Evolutionary conservation across 2,888 invertebrate genomes (phyloP), one percentile per base, ranked within the genome.

Genomic region (Melieria omissa): DNA sequence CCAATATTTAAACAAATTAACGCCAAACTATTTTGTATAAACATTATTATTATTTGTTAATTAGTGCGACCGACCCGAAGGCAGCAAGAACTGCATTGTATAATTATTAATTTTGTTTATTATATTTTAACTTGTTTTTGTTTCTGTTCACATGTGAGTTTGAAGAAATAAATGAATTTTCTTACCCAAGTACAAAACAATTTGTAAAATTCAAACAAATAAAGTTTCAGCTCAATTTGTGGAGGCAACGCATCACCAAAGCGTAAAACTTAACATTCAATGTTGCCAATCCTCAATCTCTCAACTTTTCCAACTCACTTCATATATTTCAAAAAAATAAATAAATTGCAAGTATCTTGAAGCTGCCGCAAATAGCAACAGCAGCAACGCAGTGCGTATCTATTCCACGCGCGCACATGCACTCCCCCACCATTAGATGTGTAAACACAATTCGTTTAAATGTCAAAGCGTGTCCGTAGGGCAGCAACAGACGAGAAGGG

Each of bases 381-480:
- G 29, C 3, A 41, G 5, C 3, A 60, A 58, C 41, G 44, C n/a
- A 60, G 12, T 10, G 29, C 16, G 47, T 62, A 62, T 45, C 8
- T 62, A 62, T 41, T n/a, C 5, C 9, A 29, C 29, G 29, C 2
- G 29, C 29, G 29, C 29, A 66, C 16, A 58, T 66, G 47, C 8
- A 41, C 60, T 49, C 49, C 42, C 46, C 42, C 57, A 10, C 66
- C 45, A 66, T 66, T 42, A 58, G 58, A 66, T 66, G 29, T 29
- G 29, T 29, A 47, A 66, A 66, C 58, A 57, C 57, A 70, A 69
- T 69, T 60, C 66, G 47, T 61, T 66, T 73, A 61, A 57, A 42
- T 65, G 66, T 58, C 61, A 66, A 66, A 58, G 58, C 47, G 16
- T 62, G 46, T 54, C 66, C 58, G 7, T 9, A 63, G 47, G 45